phyloP scores from a whole-genome alignment of 92 coral and sea anemone species.

The Phenganax stokvisi region DNA sequence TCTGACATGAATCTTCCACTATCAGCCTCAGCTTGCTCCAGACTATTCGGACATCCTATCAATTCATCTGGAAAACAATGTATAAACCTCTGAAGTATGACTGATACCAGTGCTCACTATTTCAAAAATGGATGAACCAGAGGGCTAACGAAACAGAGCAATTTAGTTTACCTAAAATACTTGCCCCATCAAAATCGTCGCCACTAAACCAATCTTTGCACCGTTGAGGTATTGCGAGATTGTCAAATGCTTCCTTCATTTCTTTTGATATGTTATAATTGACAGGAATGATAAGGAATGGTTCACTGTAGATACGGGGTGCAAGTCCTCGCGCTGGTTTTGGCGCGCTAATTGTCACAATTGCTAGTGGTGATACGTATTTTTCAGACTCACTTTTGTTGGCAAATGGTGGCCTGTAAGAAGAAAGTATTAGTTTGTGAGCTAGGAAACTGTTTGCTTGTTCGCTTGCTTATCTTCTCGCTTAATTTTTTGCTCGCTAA shows the following conservation, averaged over 20 bases:
- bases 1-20: constrained; percentile 65
- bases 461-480: no score
- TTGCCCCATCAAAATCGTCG: constrained; percentile 9
- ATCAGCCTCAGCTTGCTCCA: constrained; percentile 72
- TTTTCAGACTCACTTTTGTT: neutral
- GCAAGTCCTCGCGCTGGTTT: constrained; percentile 28
- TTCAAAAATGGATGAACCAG: neutral
- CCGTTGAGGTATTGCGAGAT: neutral
- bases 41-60: constrained; percentile 56
- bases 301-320: constrained; percentile 23
- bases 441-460: neutral
- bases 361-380: constrained; percentile 16
- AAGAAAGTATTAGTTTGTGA: neutral
- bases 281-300: constrained; percentile 19
- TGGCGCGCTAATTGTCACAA: constrained; percentile 28
- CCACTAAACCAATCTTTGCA: constrained; percentile 29
- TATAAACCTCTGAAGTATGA: neutral
- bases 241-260: neutral
- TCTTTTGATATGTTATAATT: neutral
- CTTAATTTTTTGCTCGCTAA: neutral
- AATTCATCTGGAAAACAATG: constrained; percentile 16
- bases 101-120: neutral
- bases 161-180: constrained; percentile 14
- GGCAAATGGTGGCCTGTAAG: neutral
- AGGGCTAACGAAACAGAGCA: neutral